Conservation (phyloP, 1,140 invertebrate species). For the Monomorium pharaonis region DNA sequence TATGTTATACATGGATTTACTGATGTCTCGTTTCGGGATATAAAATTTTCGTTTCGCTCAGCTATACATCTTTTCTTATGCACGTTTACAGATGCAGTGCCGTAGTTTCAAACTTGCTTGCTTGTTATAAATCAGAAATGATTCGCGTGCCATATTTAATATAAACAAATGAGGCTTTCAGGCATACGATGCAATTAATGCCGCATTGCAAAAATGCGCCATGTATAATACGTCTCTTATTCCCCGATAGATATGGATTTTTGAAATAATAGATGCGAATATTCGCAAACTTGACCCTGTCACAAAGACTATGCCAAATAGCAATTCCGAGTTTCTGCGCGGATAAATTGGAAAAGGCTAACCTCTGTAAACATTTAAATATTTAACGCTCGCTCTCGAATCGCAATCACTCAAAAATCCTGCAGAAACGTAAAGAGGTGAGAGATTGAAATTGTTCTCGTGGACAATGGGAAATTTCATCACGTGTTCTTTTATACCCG, state of each 20-base stretch:
- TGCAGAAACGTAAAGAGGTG: neutral
- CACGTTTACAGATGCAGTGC: neutral
- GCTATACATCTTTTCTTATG: neutral
- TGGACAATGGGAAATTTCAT: neutral
- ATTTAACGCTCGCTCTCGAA: neutral
- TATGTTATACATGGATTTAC: constrained; percentile 22
- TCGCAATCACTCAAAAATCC: constrained; percentile 11
- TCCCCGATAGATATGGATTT: neutral
- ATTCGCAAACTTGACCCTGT: neutral
- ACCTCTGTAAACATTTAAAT: constrained; percentile 7
- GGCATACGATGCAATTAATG: neutral
- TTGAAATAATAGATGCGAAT: neutral
- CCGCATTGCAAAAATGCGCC: neutral
- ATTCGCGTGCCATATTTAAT: neutral
- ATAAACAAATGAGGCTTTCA: constrained; percentile 9
- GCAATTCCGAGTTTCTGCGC: neutral
- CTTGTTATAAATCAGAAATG: constrained; percentile 12
- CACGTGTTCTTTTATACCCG: neutral
- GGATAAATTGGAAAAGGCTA: constrained; percentile 24
- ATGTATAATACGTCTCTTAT: neutral
- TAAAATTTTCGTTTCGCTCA: constrained; percentile 38
- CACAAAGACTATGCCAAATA: neutral
- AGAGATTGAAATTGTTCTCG: constrained; percentile 22
- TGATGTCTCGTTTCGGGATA: neutral
- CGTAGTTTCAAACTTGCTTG: constrained; percentile 32